phyloP scores from a whole-genome alignment of 2,797 vertebrate species.

The Onychomys leucogaster region DNA sequence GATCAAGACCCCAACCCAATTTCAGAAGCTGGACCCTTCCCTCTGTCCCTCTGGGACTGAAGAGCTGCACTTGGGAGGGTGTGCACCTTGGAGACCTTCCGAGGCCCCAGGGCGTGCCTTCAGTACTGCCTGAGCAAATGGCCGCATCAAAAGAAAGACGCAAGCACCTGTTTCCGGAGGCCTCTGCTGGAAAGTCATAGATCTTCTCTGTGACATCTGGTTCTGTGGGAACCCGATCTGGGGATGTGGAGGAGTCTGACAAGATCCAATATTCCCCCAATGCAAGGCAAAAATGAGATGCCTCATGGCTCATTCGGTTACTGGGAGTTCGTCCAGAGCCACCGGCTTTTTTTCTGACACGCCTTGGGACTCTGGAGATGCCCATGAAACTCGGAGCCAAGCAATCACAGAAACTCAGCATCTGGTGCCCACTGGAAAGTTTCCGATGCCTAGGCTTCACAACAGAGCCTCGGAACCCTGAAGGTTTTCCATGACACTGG shows the following conservation, averaged over 20 bases:
- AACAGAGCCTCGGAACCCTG: not conserved
- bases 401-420: not conserved
- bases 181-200: too few relatives aligned
- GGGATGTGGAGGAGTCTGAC: not conserved
- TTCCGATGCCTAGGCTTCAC: not conserved
- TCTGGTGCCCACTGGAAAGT: not conserved
- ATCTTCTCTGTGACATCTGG: not conserved
- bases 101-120: too few relatives aligned
- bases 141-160: too few relatives aligned
- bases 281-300: not conserved
- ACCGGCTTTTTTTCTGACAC: not conserved
- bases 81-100: too few relatives aligned
- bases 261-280: not conserved
- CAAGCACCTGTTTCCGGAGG: too few relatives aligned
- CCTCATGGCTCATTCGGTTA: not conserved
- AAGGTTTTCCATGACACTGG: not conserved
- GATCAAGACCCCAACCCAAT: too few relatives aligned
- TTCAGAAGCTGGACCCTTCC: too few relatives aligned
- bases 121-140: too few relatives aligned
- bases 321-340: not conserved
- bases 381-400: not conserved
- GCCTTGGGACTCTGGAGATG: not conserved
- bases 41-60: too few relatives aligned
- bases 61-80: too few relatives aligned
- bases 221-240: not conserved